Conservation (phyloP, 1,140 invertebrate genomes). For the Atta colombica region DNA sequence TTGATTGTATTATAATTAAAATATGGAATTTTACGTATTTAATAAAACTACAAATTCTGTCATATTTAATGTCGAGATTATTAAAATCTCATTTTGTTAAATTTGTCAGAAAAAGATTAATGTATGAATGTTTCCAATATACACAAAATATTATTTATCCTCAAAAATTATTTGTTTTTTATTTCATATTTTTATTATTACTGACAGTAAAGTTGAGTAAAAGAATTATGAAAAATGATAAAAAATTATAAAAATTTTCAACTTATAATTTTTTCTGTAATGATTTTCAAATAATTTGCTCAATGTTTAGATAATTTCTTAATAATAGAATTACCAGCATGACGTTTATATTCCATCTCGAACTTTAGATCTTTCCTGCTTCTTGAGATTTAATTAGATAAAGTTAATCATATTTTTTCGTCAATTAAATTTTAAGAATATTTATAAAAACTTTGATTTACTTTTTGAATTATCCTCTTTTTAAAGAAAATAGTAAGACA, state of each 20-base stretch:
- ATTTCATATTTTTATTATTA: not conserved
- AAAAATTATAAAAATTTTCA: not conserved
- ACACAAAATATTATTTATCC: slow-evolving; percentile 2
- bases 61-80: slow-evolving; percentile 18
- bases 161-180: not conserved
- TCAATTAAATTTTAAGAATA: not conserved
- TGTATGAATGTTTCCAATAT: not conserved
- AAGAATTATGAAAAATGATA: not conserved
- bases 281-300: not conserved
- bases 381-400: not conserved
- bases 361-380: not conserved
- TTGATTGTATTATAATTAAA: slow-evolving; percentile 11
- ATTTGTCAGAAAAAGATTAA: slow-evolving; percentile 22
- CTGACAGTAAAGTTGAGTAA: not conserved
- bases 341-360: not conserved
- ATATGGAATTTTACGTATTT: not conserved
- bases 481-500: not conserved
- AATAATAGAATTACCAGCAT: not conserved
- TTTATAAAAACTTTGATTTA: not conserved
- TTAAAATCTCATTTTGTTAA: slow-evolving; percentile 24
- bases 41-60: not conserved
- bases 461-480: not conserved
- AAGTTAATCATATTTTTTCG: not conserved
- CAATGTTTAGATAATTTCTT: no score
- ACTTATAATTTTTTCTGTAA: not conserved